Percentiles rank a stretch among this genome's conserved stretches.
Evolutionary conservation across 2,888 invertebrate species (phyloP).

Genomic region (Latheticus oryzae): DNA sequence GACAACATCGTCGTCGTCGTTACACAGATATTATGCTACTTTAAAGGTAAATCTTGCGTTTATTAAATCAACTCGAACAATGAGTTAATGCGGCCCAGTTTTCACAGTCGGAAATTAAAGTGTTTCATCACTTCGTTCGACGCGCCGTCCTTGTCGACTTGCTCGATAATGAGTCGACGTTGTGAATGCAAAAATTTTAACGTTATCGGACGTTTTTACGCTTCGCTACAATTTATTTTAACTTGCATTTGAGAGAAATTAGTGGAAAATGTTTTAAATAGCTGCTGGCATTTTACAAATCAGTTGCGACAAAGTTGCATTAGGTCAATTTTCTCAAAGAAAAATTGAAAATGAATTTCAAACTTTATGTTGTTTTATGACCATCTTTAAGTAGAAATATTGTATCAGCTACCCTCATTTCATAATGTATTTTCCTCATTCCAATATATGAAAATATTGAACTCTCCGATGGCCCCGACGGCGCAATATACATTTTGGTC

Average conservation of each 20-base stretch:
- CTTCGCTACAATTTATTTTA: constrained; percentile 28
- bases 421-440: constrained; percentile 21
- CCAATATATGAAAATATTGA: constrained; percentile 33
- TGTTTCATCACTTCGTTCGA: constrained; percentile 52
- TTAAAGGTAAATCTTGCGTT: constrained; percentile 55
- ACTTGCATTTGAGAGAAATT: constrained; percentile 2
- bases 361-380: no score
- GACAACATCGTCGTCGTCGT: constrained; percentile 42
- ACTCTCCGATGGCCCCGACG: constrained; percentile 32
- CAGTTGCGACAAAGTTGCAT: no score
- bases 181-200: constrained; percentile 47
- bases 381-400: no score
- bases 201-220: constrained; percentile 39
- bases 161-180: constrained; percentile 48
- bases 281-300: no score
- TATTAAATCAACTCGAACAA: constrained; percentile 58
- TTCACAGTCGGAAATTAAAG: constrained; percentile 57
- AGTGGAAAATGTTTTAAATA: no score
- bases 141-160: constrained; percentile 19
- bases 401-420: no score
- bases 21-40: constrained; percentile 54
- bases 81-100: constrained; percentile 53
- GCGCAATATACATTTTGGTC: constrained; percentile 36
- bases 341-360: no score
- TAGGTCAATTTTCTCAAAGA: no score